phyloP scores from a whole-genome alignment of 2,113 vertebrate species.

The Typhlomys cinereus region DNA sequence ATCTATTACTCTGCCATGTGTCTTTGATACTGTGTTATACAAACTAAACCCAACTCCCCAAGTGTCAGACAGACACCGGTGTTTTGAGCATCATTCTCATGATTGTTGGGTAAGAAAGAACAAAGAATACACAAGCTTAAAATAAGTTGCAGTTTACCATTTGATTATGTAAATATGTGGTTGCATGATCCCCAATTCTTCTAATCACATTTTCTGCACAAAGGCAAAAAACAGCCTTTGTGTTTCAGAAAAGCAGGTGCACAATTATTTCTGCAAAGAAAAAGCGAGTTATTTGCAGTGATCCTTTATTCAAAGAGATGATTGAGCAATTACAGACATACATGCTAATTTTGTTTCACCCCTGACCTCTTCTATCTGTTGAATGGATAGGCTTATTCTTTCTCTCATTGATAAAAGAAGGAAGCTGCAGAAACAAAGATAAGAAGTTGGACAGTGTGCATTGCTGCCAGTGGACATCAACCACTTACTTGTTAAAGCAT shows the following conservation, averaged over 20 bases:
- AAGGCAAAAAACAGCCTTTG: slow-evolving; percentile 65
- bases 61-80: slow-evolving; percentile 26
- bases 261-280: slow-evolving; percentile 69
- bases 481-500: not conserved
- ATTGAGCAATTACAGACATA: slow-evolving; percentile 55
- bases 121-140: slow-evolving; percentile 46
- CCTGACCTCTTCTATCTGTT: slow-evolving; percentile 47
- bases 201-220: slow-evolving; percentile 59
- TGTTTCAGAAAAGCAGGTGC: slow-evolving; percentile 70
- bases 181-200: slow-evolving; percentile 59
- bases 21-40: slow-evolving; percentile 50
- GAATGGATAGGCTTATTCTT: slow-evolving; percentile 33
- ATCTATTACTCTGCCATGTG: slow-evolving; percentile 57
- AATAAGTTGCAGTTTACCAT: slow-evolving; percentile 69
- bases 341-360: slow-evolving; percentile 60
- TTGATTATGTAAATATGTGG: slow-evolving; percentile 70
- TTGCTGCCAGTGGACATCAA: not conserved
- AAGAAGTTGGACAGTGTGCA: slow-evolving; percentile 22
- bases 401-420: slow-evolving; percentile 31
- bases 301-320: slow-evolving; percentile 42
- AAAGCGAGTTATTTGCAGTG: slow-evolving; percentile 59
- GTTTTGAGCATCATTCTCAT: slow-evolving; percentile 53
- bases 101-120: slow-evolving; percentile 61
- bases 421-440: slow-evolving; percentile 57
- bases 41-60: slow-evolving; percentile 52